Evolutionary conservation across 2,113 vertebrate species (phyloP).

Genomic region (Miniopterus natalensis): DNA sequence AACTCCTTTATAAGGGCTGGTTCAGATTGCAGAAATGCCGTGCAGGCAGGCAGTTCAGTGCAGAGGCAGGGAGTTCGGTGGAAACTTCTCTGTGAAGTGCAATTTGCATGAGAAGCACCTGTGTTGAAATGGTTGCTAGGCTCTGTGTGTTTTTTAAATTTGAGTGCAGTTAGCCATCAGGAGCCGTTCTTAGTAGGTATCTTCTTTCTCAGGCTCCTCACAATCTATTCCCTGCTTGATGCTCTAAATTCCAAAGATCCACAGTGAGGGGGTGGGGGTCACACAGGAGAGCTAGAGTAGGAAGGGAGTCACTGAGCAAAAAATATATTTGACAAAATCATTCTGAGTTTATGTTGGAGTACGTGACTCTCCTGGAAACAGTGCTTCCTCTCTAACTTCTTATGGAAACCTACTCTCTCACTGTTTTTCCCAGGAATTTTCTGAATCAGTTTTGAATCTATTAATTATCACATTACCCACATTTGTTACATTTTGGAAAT

Average conservation of each 20-base stretch:
- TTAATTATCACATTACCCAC: neutral
- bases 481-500: neutral
- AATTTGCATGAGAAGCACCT: neutral
- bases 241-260: neutral
- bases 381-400: neutral
- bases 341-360: neutral
- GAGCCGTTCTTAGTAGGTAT: neutral
- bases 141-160: neutral
- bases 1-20: neutral
- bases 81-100: neutral
- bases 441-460: neutral
- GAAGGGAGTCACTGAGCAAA: neutral
- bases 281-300: neutral
- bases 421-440: neutral
- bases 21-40: neutral
- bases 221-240: neutral
- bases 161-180: neutral
- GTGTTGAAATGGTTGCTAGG: neutral
- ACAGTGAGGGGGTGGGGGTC: neutral
- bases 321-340: neutral
- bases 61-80: neutral
- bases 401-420: neutral
- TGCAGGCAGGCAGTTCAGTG: neutral
- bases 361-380: neutral
- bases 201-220: neutral